Evolutionary conservation across 1,140 invertebrate genomes (phyloP).

Genomic region (Microplitis demolitor): DNA sequence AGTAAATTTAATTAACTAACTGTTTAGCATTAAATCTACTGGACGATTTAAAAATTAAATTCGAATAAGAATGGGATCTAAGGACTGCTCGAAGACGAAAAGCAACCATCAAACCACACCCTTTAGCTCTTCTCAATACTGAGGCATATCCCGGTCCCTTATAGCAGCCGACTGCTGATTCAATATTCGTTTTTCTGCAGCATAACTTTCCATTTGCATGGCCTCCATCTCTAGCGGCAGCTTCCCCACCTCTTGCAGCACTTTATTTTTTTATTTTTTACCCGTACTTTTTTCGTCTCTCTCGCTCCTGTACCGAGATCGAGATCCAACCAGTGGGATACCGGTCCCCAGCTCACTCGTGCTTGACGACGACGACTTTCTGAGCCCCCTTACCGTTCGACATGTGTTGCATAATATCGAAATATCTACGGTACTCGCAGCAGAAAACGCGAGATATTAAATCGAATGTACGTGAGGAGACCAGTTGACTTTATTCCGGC

Average conservation of each 20-base stretch:
- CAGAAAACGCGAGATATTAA: conserved; percentile 36
- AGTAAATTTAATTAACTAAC: no score
- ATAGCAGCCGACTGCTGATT: conserved; percentile 47
- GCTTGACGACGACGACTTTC: conserved; percentile 2
- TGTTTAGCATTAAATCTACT: no score
- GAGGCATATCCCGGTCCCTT: neutral
- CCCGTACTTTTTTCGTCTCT: conserved; percentile 2
- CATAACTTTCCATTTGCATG: conserved; percentile 61
- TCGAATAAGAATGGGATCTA: no score
- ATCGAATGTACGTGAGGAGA: conserved; percentile 32
- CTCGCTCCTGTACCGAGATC: no score
- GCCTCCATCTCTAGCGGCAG: conserved; percentile 18
- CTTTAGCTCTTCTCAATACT: no score
- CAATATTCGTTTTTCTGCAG: conserved; percentile 59
- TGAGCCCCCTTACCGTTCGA: conserved; percentile 27
- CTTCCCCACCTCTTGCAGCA: neutral
- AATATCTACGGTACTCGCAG: conserved; percentile 46
- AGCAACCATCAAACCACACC: no score
- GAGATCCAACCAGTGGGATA: neutral
- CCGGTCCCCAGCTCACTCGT: conserved; percentile 18
- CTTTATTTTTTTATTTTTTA: conserved; percentile 26
- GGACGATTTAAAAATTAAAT: no score
- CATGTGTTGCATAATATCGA: conserved; percentile 49
- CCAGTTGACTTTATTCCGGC: neutral
- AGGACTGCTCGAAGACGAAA: no score